Evolutionary conservation across 1,140 invertebrate species (phyloP).

Genomic region (Nasonia longicornis): DNA sequence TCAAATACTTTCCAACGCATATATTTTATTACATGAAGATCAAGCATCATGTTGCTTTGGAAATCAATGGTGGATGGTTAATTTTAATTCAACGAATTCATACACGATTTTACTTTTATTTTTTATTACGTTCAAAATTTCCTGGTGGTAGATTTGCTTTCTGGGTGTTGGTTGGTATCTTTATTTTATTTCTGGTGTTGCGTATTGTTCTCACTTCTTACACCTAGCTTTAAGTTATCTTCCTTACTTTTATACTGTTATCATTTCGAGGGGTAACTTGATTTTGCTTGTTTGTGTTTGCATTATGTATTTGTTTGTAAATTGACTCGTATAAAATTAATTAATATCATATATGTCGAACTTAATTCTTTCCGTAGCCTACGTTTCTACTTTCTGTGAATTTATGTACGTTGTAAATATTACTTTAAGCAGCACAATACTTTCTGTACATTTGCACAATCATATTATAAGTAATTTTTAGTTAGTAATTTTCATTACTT

Average conservation of each 20-base stretch:
- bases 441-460: constrained; percentile 7
- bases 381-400: constrained; percentile 35
- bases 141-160: constrained; percentile 60
- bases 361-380: neutral
- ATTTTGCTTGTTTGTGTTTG: constrained; percentile 63
- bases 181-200: constrained; percentile 55
- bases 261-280: constrained; percentile 63
- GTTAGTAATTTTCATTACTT: neutral
- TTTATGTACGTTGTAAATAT: constrained; percentile 6
- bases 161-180: constrained; percentile 64
- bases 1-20: too few relatives aligned
- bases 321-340: constrained; percentile 30
- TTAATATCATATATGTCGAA: neutral
- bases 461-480: constrained; percentile 23
- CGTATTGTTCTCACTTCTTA: constrained; percentile 50
- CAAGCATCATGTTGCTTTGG: neutral
- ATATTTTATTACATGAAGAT: neutral
- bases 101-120: constrained; percentile 9
- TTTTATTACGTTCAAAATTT: constrained; percentile 12
- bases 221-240: constrained; percentile 44
- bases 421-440: neutral
- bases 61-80: neutral
- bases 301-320: constrained; percentile 46
- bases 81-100: neutral
- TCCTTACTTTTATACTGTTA: constrained; percentile 46